Conservation (phyloP, 2,888 invertebrate genomes). For the Clusia tigrina region DNA sequence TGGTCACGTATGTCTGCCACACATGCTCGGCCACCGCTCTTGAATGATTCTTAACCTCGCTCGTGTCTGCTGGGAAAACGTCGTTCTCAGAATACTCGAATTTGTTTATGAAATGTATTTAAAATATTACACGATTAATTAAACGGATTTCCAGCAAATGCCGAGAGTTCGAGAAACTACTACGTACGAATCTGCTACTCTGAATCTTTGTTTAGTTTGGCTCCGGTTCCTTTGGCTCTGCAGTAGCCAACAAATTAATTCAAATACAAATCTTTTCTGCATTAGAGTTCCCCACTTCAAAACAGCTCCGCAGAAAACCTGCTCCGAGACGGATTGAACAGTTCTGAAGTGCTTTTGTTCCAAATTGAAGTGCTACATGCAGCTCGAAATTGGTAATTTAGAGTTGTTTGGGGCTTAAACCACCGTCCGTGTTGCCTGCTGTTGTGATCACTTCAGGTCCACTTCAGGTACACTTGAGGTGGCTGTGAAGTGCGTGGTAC, state of each 20-base stretch:
- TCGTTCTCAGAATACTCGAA: too few relatives aligned
- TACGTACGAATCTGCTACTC: not conserved
- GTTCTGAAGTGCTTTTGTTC: constrained; percentile 35
- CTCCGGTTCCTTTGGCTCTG: too few relatives aligned
- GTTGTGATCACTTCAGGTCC: constrained; percentile 13
- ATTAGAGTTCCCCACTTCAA: constrained; percentile 34
- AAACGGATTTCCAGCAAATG: not conserved
- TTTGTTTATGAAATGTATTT: too few relatives aligned
- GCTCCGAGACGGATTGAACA: constrained; percentile 41
- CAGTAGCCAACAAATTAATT: constrained; percentile 14
- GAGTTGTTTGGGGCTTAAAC: constrained; percentile 24
- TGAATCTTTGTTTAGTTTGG: not conserved
- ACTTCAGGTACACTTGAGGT: constrained; percentile 42
- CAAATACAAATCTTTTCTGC: not conserved
- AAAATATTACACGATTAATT: not conserved
- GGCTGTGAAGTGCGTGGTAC: constrained; percentile 6
- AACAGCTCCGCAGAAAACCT: too few relatives aligned
- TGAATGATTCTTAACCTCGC: too few relatives aligned
- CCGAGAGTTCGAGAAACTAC: not conserved
- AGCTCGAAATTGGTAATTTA: constrained; percentile 44
- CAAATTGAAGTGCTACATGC: not conserved
- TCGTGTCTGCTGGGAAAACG: too few relatives aligned
- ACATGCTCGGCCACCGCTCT: too few relatives aligned
- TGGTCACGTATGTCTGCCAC: too few relatives aligned
- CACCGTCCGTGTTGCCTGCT: constrained; percentile 20